These are phyloP conservation scores for Andricus grossulariae DNA, from an alignment of 1,140 invertebrate genomes.

Conservation along the genomic window DNA sequence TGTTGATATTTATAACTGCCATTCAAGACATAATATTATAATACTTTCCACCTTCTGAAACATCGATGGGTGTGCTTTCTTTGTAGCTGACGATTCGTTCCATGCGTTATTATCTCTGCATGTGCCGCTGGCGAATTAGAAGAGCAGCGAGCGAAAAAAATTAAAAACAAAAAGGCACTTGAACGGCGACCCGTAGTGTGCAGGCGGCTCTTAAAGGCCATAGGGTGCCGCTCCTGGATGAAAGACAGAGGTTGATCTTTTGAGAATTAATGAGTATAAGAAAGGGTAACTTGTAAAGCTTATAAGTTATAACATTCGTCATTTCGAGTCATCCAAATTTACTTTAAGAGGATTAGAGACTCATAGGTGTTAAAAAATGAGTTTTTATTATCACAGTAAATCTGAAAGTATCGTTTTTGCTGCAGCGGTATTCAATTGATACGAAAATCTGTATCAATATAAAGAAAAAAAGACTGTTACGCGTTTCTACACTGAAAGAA, in stretches of 20 bases:
- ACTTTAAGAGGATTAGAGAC: neutral
- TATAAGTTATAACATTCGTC: neutral
- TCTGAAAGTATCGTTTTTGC: too few relatives aligned
- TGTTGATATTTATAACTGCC: too few relatives aligned
- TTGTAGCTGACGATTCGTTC: constrained; percentile 5
- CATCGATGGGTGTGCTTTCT: neutral
- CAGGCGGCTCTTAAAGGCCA: constrained; percentile 9
- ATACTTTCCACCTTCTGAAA: neutral
- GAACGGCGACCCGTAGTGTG: neutral
- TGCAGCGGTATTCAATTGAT: too few relatives aligned
- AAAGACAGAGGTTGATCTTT: constrained; percentile 13
- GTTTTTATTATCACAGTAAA: too few relatives aligned
- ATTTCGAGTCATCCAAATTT: neutral
- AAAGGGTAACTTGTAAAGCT: neutral
- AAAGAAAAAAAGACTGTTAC: too few relatives aligned
- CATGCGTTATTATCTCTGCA: constrained; percentile 2
- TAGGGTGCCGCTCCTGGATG: neutral
- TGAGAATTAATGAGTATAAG: constrained; percentile 1
- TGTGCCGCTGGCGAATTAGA: constrained; percentile 12
- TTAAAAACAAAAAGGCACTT: constrained; percentile 8
- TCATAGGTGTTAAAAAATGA: too few relatives aligned
- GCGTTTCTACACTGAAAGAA: too few relatives aligned
- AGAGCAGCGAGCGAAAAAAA: constrained; percentile 6
- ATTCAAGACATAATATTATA: neutral
- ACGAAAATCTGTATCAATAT: too few relatives aligned